Conservation (phyloP, 1,140 invertebrate genomes). For the Trypoxylus dichotomus region DNA sequence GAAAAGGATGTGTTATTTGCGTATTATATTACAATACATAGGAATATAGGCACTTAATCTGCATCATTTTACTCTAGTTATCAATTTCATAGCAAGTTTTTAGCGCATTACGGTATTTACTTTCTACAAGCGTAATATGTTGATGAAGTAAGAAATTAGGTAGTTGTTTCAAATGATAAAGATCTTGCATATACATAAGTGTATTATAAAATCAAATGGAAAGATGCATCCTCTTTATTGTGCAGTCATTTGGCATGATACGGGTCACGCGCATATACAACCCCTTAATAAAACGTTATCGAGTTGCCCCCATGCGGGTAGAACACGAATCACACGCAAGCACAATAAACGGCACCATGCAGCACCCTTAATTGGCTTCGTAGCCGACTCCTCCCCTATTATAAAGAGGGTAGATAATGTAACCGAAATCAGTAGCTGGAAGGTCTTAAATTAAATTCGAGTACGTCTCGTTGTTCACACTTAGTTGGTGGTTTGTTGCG, state of each 20-base stretch:
- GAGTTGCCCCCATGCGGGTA: constrained; percentile 28
- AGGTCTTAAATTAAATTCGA: no score
- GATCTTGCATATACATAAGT: background rate
- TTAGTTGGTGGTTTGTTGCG: no score
- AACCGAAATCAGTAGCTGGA: background rate
- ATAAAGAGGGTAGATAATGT: background rate
- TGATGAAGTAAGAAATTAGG: no score
- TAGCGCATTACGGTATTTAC: no score
- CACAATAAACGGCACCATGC: background rate
- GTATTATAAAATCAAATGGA: background rate
- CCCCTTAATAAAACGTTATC: constrained; percentile 2
- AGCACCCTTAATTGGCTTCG: constrained; percentile 9
- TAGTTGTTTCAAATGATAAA: background rate
- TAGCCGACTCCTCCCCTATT: background rate
- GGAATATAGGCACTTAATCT: no score
- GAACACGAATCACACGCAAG: constrained; percentile 21
- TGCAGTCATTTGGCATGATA: constrained; percentile 16
- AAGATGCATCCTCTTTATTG: constrained; percentile 9
- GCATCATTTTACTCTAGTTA: no score
- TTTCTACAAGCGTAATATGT: no score
- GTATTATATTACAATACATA: no score
- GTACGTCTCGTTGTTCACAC: no score
- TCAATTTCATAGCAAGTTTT: no score
- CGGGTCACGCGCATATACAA: constrained; percentile 6
- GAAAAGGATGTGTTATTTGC: no score